phyloP scores from a whole-genome alignment of 2,113 vertebrate species.

The Edolisoma coerulescens region DNA sequence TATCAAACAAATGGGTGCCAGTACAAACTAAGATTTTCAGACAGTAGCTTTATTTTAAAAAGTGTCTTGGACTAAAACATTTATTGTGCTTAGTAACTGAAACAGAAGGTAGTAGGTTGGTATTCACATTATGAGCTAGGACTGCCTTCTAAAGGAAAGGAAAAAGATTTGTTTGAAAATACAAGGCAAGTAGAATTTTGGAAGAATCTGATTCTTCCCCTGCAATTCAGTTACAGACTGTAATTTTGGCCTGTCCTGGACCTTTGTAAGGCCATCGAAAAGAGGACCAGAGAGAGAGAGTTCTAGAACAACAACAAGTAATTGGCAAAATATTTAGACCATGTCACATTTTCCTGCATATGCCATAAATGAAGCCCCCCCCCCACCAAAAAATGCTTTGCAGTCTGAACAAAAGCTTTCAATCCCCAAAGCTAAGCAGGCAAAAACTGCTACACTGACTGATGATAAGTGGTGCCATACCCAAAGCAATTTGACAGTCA shows the following conservation, averaged over 20 bases:
- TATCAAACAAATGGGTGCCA: background rate
- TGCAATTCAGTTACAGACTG: background rate
- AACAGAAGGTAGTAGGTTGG: background rate
- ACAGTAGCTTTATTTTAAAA: background rate
- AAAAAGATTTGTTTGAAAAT: background rate
- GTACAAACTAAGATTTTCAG: background rate
- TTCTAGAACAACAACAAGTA: background rate
- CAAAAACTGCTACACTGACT: background rate
- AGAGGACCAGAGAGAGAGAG: background rate
- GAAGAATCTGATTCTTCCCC: background rate
- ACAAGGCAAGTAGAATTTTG: background rate
- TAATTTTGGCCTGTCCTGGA: background rate
- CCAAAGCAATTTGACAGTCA: background rate
- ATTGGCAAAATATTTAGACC: background rate
- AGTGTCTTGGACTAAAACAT: background rate
- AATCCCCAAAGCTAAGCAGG: background rate
- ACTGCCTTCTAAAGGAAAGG: background rate
- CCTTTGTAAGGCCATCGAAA: background rate
- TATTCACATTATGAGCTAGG: background rate
- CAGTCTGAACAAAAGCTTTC: background rate
- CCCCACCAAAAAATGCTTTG: background rate
- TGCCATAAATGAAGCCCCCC: background rate
- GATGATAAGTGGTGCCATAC: background rate
- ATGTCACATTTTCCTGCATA: background rate
- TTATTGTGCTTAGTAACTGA: background rate